Base-by-base conservation (phyloP, 2,113 vertebrate species). In the Steatornis caripensis region DNA sequence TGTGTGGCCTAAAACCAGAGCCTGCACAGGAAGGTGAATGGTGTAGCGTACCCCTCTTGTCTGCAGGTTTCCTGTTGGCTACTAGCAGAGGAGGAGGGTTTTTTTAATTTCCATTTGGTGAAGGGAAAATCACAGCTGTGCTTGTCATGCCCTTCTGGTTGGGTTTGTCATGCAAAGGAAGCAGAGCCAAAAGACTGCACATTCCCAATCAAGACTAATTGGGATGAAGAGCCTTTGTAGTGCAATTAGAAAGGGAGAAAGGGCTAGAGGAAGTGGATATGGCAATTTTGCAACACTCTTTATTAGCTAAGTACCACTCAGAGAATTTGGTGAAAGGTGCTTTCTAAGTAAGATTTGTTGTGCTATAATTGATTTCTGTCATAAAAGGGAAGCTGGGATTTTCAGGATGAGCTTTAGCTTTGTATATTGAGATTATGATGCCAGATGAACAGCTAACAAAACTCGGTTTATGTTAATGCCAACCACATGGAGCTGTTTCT, bases 191-290 rank as follows among this genome's bases (percentile, higher is more conserved):
- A 97, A 95, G 95, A 95, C 96, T 96, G 96, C 96, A 93, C 92
- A 95, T 96, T 96, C 95, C 97, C 96, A 97, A 97, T 97, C 97
- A 96, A 96, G 96, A 68, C 95, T 98, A 96, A 98, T 93, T 96
- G 87, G 95, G 96, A 96, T 46, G 82, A 95, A 96, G 95, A 96
- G 95, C 86, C 93, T 96, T 96, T 91, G 94, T 95, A 96, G 84
- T 90, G 84, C 91, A 97, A 90, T 89, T 94, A 96, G 88, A 93
- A 87, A 69, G 46, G 61, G 90, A 58, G 77, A 85, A 60, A 84
- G 84, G 92, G 89, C 89, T 95, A 37, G 88, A 95, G 92, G 96
- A 97, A 97, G 96, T 95, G 95, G 97, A 96, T 94, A 94, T 95
- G 93, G 96, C 87, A 95, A 92, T 90, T 90, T 92, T 90, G 82